A percentile compares a stretch with the other conserved stretches of the same genome.
Evolutionary conservation across 2,797 vertebrate genomes (phyloP).

Genomic region (Scarus forsteni): DNA sequence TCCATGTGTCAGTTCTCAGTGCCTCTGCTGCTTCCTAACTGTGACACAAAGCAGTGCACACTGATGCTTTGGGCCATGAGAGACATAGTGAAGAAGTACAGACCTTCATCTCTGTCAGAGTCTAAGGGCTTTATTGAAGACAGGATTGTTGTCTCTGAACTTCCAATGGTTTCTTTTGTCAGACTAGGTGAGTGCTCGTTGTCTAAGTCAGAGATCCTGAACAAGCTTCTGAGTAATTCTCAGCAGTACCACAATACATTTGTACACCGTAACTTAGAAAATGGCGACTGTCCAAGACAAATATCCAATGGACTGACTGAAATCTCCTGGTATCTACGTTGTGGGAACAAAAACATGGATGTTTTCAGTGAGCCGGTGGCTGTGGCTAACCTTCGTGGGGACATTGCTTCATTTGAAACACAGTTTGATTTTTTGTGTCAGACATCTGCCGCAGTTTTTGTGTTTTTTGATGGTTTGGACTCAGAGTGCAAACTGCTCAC

Average conservation of each 20-base stretch:
- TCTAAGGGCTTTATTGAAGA: slow-evolving; percentile 80
- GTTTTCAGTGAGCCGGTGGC: slow-evolving; percentile 84
- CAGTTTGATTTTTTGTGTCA: slow-evolving; percentile 85
- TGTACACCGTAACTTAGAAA: slow-evolving; percentile 74
- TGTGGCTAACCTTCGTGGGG: slow-evolving; percentile 84
- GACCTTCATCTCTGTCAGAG: slow-evolving; percentile 73
- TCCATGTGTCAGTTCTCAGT: slow-evolving; percentile 90
- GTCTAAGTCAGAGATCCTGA: slow-evolving; percentile 87
- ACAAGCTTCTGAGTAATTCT: slow-evolving; percentile 81
- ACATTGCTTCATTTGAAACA: slow-evolving; percentile 75
- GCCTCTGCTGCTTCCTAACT: slow-evolving; percentile 83
- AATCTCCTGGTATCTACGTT: slow-evolving; percentile 87
- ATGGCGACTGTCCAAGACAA: slow-evolving; percentile 69
- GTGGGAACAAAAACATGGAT: slow-evolving; percentile 81
- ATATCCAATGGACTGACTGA: slow-evolving; percentile 84
- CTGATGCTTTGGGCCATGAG: slow-evolving; percentile 89
- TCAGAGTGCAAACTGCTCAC: slow-evolving; percentile 50
- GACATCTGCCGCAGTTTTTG: slow-evolving; percentile 85
- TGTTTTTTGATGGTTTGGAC: slow-evolving; percentile 81
- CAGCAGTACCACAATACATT: slow-evolving; percentile 82
- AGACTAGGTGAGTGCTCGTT: slow-evolving; percentile 73
- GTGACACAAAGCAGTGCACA: slow-evolving; percentile 64
- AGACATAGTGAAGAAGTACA: slow-evolving; percentile 84
- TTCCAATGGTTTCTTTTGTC: slow-evolving; percentile 80
- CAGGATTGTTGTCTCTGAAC: slow-evolving; percentile 68